Conservation (phyloP, 1,140 invertebrate genomes). For the Hyles euphorbiae region DNA sequence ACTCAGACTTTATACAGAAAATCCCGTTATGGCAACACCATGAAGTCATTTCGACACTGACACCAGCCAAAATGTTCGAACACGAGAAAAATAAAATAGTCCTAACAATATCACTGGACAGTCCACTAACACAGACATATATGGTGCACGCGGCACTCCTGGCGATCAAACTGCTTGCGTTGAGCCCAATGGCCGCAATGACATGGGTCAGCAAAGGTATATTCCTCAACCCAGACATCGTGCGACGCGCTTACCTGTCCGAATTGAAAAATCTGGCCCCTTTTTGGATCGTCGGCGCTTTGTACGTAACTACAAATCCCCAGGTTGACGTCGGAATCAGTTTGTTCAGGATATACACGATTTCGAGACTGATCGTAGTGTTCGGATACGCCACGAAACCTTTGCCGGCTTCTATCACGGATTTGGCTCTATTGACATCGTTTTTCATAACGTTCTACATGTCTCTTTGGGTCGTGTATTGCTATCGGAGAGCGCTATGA, state of each 20-base stretch:
- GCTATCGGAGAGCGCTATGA: constrained; percentile 33
- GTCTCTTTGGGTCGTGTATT: constrained; percentile 35
- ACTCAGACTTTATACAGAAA: too few species aligned
- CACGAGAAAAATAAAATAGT: too few species aligned
- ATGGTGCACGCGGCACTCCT: constrained; percentile 45
- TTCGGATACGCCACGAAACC: constrained; percentile 37
- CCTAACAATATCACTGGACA: constrained; percentile 19
- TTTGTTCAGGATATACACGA: constrained; percentile 35
- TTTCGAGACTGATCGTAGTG: constrained; percentile 30
- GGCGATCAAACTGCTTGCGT: constrained; percentile 36
- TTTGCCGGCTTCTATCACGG: constrained; percentile 24
- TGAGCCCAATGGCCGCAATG: constrained; percentile 39
- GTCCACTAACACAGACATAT: constrained; percentile 35
- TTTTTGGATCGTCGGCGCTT: constrained; percentile 40
- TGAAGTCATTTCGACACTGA: too few species aligned
- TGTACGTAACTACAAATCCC: constrained; percentile 43
- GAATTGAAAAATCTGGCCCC: constrained; percentile 48
- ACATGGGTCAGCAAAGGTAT: constrained; percentile 44
- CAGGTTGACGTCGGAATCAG: constrained; percentile 25
- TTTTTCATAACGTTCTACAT: constrained; percentile 43
- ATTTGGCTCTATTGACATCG: constrained; percentile 37
- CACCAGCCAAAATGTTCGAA: too few species aligned
- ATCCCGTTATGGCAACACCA: too few species aligned
- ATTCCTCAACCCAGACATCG: constrained; percentile 34
- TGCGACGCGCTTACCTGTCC: constrained; percentile 39